Evolutionary conservation across 2,888 invertebrate species (phyloP), one percentile per base, ranked within the genome.

Genomic region (Phalera bucephala): DNA sequence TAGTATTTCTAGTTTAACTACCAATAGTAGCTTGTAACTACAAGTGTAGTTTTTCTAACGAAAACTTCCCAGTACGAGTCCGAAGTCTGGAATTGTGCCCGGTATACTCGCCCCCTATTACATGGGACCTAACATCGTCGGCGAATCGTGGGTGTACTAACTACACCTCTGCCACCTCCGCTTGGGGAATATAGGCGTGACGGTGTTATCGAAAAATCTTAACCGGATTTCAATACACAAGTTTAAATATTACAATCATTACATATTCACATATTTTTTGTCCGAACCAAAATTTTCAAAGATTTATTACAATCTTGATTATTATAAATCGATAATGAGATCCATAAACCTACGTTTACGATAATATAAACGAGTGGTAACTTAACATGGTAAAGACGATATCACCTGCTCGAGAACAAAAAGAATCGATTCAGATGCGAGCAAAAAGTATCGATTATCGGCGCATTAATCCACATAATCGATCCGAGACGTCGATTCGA

Each of bases 381-480:
- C 33, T 47, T 50, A 44, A 53, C 51, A 45, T 40, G 45, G 38
- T 40, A 42, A 33, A 47, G 27, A 36, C 53, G 49, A 61, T 66
- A 78, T 75, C 81, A 80, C 72, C 75, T 77, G 78, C 63, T 51
- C 45, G 50, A 43, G 47, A 67, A 67, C 54, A 60, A 57, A 58
- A 58, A 60, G 40, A 53, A 58, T 48, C 53, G 57, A 41, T 33
- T 41, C 30, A 15, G 52, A 52, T 57, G 62, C 50, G 36, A 63
- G 58, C 64, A 72, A 71, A 77, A 74, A 72, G 57, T 48, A 61
- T 71, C 67, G 76, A 77, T 64, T 72, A 81, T 79, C 78, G 66
- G 62, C 57, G 62, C 76, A 73, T 78, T 73, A 72, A 76, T 78
- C 67, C 69, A 60, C 64, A 73, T 78, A 77, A 78, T 76, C 75